Conservation (phyloP, 2,113 vertebrate genomes). For the Siniperca chuatsi region DNA sequence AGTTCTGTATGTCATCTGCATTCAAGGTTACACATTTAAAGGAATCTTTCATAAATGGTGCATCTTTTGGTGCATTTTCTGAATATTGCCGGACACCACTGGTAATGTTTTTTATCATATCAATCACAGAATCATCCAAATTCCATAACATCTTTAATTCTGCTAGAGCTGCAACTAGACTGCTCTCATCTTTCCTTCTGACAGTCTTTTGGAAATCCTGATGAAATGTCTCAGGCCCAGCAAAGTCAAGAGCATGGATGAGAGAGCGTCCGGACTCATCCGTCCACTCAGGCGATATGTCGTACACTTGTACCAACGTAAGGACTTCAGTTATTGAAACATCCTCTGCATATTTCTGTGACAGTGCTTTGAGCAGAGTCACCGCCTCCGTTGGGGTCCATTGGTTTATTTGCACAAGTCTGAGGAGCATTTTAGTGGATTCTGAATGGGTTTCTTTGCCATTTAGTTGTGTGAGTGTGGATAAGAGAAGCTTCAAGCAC, state of each 20-base stretch:
- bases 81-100: background rate
- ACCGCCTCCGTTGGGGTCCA: conserved; percentile 35
- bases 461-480: too few species aligned
- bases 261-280: conserved; percentile 16
- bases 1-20: background rate
- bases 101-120: conserved; percentile 27
- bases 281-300: conserved; percentile 14
- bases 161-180: conserved; percentile 6
- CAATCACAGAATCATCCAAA: conserved; percentile 13
- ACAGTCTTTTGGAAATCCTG: conserved; percentile 18
- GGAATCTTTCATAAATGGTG: background rate
- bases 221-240: background rate
- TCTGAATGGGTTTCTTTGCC: too few species aligned
- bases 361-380: conserved; percentile 30
- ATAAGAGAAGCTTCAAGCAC: too few species aligned
- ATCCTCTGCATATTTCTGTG: conserved; percentile 20
- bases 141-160: background rate
- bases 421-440: background rate
- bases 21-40: background rate
- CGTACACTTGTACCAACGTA: background rate
- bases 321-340: background rate
- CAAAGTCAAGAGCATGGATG: background rate
- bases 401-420: background rate
- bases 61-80: conserved; percentile 6
- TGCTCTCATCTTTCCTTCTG: background rate